A percentile compares a stretch with the other conserved stretches of the same genome.
These are phyloP conservation scores for Clarias fuscus DNA, from an alignment of 2,797 vertebrate genomes.

Conservation along the genomic window DNA sequence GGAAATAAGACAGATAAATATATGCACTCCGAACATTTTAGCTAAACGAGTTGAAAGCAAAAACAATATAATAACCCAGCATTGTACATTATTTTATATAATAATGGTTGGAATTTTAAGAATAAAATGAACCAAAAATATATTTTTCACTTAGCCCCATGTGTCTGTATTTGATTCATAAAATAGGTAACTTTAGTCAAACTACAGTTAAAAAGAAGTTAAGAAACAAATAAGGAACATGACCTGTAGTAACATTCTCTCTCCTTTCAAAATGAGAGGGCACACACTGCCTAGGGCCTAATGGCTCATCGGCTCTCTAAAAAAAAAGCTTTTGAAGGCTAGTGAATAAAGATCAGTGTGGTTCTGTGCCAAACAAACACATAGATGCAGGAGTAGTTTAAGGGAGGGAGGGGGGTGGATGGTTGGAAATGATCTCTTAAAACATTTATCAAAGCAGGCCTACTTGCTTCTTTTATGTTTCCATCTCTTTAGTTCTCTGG, in stretches of 20 bases:
- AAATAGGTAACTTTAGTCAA: constrained; percentile 15
- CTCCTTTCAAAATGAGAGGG: constrained; percentile 70
- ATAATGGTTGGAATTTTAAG: not conserved
- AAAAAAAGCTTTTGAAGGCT: constrained; percentile 80
- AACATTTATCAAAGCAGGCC: constrained; percentile 75
- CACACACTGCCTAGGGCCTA: constrained; percentile 73
- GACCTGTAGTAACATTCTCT: constrained; percentile 69
- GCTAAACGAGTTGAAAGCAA: not conserved
- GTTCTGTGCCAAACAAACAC: constrained; percentile 75
- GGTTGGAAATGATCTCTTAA: constrained; percentile 69
- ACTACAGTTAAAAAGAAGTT: constrained; percentile 14
- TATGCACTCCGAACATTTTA: not conserved
- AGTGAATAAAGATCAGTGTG: constrained; percentile 81
- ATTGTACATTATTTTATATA: not conserved
- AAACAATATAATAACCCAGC: not conserved
- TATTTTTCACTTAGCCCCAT: not conserved
- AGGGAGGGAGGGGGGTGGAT: constrained; percentile 64
- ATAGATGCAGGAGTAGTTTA: constrained; percentile 69
- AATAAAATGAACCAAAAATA: not conserved
- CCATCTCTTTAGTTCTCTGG: constrained; percentile 80
- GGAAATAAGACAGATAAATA: constrained; percentile 2
- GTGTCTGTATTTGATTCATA: not conserved
- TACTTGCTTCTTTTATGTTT: constrained; percentile 76
- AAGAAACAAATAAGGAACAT: constrained; percentile 27
- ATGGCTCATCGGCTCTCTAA: constrained; percentile 79